A percentile compares a stretch with the other conserved stretches of the same genome.
phyloP scores from a whole-genome alignment of 2,797 vertebrate genomes.

The Chloroceryle amazona region DNA sequence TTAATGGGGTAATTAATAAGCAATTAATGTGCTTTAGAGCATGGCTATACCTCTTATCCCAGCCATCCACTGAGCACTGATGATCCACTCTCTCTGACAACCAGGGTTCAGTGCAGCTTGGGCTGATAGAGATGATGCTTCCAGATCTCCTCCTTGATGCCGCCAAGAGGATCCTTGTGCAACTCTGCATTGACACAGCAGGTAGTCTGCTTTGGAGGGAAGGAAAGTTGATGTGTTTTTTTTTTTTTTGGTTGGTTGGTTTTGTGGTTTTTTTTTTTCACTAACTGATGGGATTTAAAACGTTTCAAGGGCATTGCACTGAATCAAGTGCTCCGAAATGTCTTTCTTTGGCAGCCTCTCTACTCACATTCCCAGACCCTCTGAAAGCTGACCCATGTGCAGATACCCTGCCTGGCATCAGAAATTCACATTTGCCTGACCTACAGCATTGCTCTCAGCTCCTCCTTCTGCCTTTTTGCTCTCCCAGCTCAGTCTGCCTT shows the following conservation, averaged over 20 bases:
- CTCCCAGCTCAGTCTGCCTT: not conserved
- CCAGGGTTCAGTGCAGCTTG: not conserved
- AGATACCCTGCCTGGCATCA: not conserved
- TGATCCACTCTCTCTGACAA: not conserved
- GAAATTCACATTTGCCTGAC: not conserved
- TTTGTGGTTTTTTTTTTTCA: not conserved
- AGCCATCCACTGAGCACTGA: not conserved
- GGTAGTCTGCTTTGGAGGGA: not conserved
- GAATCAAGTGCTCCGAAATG: not conserved
- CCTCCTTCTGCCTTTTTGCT: not conserved
- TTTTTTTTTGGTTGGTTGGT: not conserved
- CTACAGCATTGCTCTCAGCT: not conserved
- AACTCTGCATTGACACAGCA: not conserved
- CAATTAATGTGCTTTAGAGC: constrained; percentile 87
- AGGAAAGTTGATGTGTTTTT: not conserved
- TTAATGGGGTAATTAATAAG: constrained; percentile 92
- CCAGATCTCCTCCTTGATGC: not conserved
- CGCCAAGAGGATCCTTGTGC: not conserved
- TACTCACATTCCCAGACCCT: not conserved
- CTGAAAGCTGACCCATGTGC: not conserved
- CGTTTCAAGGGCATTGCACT: not conserved
- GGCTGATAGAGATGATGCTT: not conserved
- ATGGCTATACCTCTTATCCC: constrained; percentile 73
- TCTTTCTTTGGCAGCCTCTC: not conserved
- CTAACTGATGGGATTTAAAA: not conserved